A percentile compares a stretch with the other conserved stretches of the same genome.
Conservation (phyloP, 2,888 invertebrate species). For the Disparrhopalites patrizii region DNA sequence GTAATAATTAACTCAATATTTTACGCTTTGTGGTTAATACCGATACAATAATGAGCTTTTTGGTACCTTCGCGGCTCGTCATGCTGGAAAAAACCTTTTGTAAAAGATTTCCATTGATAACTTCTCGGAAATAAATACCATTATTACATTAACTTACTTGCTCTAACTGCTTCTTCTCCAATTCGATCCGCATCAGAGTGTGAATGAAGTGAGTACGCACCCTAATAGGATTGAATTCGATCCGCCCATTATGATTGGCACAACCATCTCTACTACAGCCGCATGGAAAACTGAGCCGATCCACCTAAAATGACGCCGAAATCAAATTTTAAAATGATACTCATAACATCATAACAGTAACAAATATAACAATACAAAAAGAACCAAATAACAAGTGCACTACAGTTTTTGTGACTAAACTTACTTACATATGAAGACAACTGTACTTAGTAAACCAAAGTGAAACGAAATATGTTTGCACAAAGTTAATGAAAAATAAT, state of each 20-base stretch:
- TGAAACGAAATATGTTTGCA: not conserved
- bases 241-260: slow-evolving; percentile 83
- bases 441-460: not conserved
- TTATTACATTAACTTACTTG: slow-evolving; percentile 34
- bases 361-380: not conserved
- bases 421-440: not conserved
- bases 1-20: too few species aligned
- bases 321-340: not conserved
- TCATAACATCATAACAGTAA: not conserved
- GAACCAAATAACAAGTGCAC: too few species aligned
- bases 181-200: slow-evolving; percentile 85
- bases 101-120: too few species aligned
- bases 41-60: too few species aligned
- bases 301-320: slow-evolving; percentile 60
- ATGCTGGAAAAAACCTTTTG: too few species aligned
- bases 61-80: too few species aligned
- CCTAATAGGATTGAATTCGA: slow-evolving; percentile 92
- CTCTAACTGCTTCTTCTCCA: slow-evolving; percentile 68
- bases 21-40: too few species aligned
- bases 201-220: slow-evolving; percentile 96
- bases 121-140: too few species aligned
- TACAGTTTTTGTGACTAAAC: too few species aligned
- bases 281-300: slow-evolving; percentile 92
- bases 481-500: too few species aligned
- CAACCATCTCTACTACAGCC: slow-evolving; percentile 94